A percentile compares a stretch with the other conserved stretches of the same genome.
Conservation (phyloP, 2,888 invertebrate species). For the Ornithoptera alexandrae region DNA sequence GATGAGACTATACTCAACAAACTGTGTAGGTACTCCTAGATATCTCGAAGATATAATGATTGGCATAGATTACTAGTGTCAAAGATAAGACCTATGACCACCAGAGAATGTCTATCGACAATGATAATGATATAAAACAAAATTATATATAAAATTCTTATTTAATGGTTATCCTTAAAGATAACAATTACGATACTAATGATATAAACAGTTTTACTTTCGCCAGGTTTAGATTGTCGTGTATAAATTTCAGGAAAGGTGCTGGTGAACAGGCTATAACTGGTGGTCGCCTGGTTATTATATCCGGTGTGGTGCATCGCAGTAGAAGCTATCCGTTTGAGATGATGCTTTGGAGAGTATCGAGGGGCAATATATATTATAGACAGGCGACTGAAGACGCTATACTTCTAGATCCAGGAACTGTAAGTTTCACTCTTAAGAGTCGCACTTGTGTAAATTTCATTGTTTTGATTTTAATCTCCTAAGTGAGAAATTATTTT, state of each 20-base stretch:
- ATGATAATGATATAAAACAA: too few relatives aligned
- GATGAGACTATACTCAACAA: too few relatives aligned
- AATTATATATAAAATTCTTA: too few relatives aligned
- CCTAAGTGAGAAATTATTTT: neutral
- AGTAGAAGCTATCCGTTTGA: conserved; percentile 53
- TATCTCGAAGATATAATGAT: too few relatives aligned
- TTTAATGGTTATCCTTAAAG: neutral
- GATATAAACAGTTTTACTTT: neutral
- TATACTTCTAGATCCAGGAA: conserved; percentile 87
- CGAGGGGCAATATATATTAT: conserved; percentile 91
- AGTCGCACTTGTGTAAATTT: neutral
- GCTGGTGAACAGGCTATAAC: conserved; percentile 38
- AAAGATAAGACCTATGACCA: too few relatives aligned
- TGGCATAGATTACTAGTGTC: too few relatives aligned
- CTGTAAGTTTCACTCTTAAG: conserved; percentile 75
- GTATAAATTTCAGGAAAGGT: conserved; percentile 27
- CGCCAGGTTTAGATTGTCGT: neutral
- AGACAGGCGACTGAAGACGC: conserved; percentile 88
- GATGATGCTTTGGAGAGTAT: conserved; percentile 67
- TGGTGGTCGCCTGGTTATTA: conserved; percentile 52
- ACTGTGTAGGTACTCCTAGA: too few relatives aligned
- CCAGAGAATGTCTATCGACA: too few relatives aligned
- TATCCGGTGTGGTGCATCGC: conserved; percentile 59
- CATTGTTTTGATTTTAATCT: neutral
- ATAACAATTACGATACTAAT: neutral